phyloP scores from a whole-genome alignment of 2,888 invertebrate genomes.

The Tipula helvola region DNA sequence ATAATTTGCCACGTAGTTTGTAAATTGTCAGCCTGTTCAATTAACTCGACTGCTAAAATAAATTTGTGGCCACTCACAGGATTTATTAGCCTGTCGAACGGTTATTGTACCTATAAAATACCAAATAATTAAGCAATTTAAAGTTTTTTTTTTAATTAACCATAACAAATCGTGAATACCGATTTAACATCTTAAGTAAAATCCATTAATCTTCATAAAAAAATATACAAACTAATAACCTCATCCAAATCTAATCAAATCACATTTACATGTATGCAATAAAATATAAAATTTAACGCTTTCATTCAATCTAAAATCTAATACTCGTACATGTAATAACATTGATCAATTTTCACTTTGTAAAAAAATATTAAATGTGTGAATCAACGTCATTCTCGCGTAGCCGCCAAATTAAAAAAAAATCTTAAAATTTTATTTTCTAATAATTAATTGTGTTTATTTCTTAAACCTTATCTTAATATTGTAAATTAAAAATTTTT shows the following conservation, averaged over 20 bases:
- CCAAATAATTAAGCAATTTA: too few species aligned
- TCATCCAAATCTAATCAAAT: not conserved
- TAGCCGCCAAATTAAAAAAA: not conserved
- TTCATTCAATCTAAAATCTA: not conserved
- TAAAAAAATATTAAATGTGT: not conserved
- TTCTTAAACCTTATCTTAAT: not conserved
- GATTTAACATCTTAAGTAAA: not conserved
- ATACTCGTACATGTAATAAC: not conserved
- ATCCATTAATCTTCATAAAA: not conserved
- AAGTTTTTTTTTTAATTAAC: not conserved
- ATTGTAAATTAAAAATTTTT: not conserved
- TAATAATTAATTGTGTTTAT: too few species aligned
- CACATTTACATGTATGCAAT: not conserved
- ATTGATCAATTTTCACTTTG: not conserved
- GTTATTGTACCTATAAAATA: too few species aligned
- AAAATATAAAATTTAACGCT: not conserved
- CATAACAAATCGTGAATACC: not conserved
- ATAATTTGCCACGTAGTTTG: too few species aligned
- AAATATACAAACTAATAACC: not conserved
- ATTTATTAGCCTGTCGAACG: too few species aligned
- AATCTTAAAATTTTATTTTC: too few species aligned
- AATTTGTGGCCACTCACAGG: too few species aligned
- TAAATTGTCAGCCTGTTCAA: too few species aligned
- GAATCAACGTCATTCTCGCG: not conserved
- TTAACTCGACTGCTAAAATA: too few species aligned